Evolutionary conservation across 35 echinoderm and acorn worm genomes (phyloP), one percentile per base, ranked within the genome.

Genomic region (Heliocidaris erythrogramma): DNA sequence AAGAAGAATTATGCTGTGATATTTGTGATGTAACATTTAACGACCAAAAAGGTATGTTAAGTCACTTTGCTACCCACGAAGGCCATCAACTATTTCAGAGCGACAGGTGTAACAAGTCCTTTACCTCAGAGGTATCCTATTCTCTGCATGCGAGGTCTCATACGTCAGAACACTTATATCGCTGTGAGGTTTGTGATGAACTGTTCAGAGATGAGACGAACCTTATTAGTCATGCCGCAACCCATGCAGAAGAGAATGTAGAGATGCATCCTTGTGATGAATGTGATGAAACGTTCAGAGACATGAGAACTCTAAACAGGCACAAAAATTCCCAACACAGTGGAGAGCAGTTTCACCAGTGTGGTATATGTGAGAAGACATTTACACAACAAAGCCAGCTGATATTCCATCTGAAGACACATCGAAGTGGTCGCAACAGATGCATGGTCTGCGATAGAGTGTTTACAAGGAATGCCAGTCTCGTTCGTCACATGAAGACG

Each of bases 151-250:
- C n/a, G 7, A 78, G 4, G 65, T 78, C 65, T 78, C 65, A 78
- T 78, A 18, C 65, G 7, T 78, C 65, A 78, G 65, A 78, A 78
- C 65, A 5, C 21, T n/a, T 78, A 6, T n/a, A 78, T 78, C 65
- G 27, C 18, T 27, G 65, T 78, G 65, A 78, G 65, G 18, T 78
- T 0, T 78, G 65, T 78, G 65, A 78, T 78, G 65, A 78, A n/a
- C 65, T 78, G 4, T 78, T 71, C 69, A 69, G 32, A 78, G 60
- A 94, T 13, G 30, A 93, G 13, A 59, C 52, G 14, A 53, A 61
- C 35, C 69, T 93, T 30, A 30, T 69, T 9, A 56, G 50, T 69
- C 92, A 93, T 93, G 69, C 59, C 30, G 56, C 49, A 21, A 92
- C 91, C 49, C 91, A 92, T 11, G 65, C 65, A 3, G 18, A 78